Evolutionary conservation across 2,797 vertebrate species (phyloP).

Genomic region (Alauda arvensis): DNA sequence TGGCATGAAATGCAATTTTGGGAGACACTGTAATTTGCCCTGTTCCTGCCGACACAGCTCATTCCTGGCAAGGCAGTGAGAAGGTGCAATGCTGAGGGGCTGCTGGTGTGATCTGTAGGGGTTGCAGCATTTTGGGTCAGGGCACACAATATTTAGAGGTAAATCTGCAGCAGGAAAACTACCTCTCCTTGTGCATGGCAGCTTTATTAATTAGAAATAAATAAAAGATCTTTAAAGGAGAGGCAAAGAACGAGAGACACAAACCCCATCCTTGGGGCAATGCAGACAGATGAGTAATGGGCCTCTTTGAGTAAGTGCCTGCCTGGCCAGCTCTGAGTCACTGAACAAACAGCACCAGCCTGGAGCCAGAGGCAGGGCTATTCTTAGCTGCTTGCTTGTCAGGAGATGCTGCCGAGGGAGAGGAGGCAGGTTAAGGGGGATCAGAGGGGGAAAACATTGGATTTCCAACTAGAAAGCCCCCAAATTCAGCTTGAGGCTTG

Average conservation of each 20-base stretch:
- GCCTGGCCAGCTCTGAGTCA: conserved; percentile 58
- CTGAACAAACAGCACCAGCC: conserved; percentile 48
- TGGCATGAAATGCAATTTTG: background rate
- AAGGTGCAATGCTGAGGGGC: background rate
- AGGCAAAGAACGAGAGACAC: background rate
- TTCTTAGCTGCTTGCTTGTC: conserved; percentile 2
- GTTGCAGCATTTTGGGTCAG: background rate
- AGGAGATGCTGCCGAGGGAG: conserved; percentile 14
- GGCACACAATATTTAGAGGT: background rate
- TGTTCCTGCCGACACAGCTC: background rate
- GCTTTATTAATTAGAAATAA: conserved; percentile 29
- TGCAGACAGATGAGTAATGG: conserved; percentile 60
- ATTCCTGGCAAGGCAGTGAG: background rate
- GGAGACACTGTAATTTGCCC: background rate
- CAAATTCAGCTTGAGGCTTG: rapidly evolving
- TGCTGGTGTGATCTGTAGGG: background rate
- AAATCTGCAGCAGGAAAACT: background rate
- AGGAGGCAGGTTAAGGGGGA: background rate
- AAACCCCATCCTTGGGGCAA: conserved; percentile 39
- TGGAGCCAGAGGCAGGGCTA: conserved; percentile 43
- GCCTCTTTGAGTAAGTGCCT: conserved; percentile 39
- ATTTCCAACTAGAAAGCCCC: background rate
- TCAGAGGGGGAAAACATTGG: background rate
- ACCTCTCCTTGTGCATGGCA: background rate
- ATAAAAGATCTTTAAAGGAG: conserved; percentile 19